Percentiles rank a stretch among this genome's conserved stretches.
phyloP scores from a whole-genome alignment of 2,888 invertebrate genomes.

The Troides helena region DNA sequence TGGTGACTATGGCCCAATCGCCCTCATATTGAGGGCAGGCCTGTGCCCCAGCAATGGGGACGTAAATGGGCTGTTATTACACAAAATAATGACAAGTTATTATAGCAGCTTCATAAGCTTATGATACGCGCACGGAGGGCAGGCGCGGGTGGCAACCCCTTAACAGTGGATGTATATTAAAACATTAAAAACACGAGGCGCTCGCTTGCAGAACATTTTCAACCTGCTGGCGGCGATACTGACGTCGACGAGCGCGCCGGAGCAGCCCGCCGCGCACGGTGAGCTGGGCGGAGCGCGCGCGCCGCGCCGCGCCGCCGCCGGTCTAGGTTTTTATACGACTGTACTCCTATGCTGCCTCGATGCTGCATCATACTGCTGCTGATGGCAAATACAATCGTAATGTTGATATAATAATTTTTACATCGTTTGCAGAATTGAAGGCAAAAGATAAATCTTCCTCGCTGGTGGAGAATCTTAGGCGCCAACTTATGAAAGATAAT shows the following conservation, averaged over 20 bases:
- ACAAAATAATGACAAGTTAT: too few relatives aligned
- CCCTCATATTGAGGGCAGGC: too few relatives aligned
- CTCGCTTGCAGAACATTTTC: constrained; percentile 9
- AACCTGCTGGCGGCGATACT: constrained; percentile 7
- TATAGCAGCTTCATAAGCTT: too few relatives aligned
- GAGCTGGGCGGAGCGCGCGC: neutral
- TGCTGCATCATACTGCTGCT: neutral
- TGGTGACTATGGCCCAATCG: too few relatives aligned
- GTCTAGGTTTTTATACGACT: neutral
- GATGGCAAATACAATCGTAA: neutral
- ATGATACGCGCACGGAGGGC: too few relatives aligned
- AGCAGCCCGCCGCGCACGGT: neutral
- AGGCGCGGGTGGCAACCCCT: too few relatives aligned
- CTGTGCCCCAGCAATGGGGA: too few relatives aligned
- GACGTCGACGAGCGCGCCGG: constrained; percentile 7
- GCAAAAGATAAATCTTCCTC: constrained; percentile 18
- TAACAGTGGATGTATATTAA: too few relatives aligned
- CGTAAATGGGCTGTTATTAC: too few relatives aligned
- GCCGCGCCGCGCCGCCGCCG: neutral
- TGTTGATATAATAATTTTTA: neutral
- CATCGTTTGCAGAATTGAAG: constrained; percentile 4
- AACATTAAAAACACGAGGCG: neutral
- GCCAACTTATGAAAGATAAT: constrained; percentile 52
- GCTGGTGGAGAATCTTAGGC: constrained; percentile 37
- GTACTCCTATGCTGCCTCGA: neutral